Conservation (phyloP, 2,113 vertebrate genomes). For the Bujurquina vittata region DNA sequence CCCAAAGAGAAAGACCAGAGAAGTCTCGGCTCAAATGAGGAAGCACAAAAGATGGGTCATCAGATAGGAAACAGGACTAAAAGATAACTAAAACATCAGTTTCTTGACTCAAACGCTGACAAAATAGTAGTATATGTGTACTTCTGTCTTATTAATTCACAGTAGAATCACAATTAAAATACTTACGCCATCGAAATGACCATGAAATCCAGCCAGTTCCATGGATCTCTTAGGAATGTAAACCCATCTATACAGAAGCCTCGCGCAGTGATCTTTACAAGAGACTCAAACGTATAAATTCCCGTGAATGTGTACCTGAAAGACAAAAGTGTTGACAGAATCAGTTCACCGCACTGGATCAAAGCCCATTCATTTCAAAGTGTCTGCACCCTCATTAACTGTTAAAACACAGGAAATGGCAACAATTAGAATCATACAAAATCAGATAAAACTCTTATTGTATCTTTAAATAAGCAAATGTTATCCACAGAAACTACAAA, state of each 20-base stretch:
- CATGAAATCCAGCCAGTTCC: conserved; percentile 99
- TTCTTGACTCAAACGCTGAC: conserved; percentile 15
- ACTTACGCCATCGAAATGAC: conserved; percentile 99
- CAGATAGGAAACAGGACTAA: conserved; percentile 29
- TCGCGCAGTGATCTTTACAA: conserved; percentile 96
- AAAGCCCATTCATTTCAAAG: conserved; percentile 23
- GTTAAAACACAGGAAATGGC: conserved; percentile 4
- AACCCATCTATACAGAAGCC: conserved; percentile 98
- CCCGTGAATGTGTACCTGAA: conserved; percentile 98
- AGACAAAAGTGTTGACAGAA: conserved; percentile 53
- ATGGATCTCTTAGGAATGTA: conserved; percentile 95
- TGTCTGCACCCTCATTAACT: neutral
- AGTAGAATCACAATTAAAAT: conserved; percentile 11
- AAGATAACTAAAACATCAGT: neutral
- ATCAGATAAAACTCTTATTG: neutral
- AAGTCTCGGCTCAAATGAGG: conserved; percentile 45
- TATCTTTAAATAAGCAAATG: neutral
- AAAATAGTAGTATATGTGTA: neutral
- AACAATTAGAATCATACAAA: neutral
- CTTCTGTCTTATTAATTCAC: neutral
- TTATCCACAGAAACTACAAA: neutral
- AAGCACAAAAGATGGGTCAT: conserved; percentile 57
- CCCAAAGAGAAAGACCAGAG: conserved; percentile 57
- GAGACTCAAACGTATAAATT: conserved; percentile 74
- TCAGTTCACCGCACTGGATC: conserved; percentile 21